These are phyloP conservation scores for Idaea straminata DNA, from an alignment of 2,888 invertebrate species.

Conservation along the genomic window DNA sequence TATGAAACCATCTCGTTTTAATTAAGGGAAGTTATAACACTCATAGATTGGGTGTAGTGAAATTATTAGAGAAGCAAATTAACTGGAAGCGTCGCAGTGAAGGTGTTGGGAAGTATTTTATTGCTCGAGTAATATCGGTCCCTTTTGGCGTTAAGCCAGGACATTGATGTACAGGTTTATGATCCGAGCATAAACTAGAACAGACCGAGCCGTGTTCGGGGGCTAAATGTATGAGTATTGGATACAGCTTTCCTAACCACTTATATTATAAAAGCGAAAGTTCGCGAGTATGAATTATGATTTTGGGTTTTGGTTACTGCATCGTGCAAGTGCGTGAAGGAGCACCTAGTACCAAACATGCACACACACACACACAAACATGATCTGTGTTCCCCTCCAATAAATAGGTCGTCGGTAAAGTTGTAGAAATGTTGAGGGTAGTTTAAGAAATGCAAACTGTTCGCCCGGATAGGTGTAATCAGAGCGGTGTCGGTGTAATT, in stretches of 20 bases:
- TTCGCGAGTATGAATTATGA: too few species aligned
- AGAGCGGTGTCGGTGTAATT: not conserved
- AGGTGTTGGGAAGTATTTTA: not conserved
- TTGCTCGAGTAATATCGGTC: not conserved
- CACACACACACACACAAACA: too few species aligned
- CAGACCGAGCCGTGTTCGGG: not conserved
- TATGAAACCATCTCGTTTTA: not conserved
- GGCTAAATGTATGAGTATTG: not conserved
- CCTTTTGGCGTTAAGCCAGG: not conserved
- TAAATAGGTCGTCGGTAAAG: not conserved
- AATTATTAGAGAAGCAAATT: not conserved
- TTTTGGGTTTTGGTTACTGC: too few species aligned
- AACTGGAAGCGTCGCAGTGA: not conserved
- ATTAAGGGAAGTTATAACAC: not conserved
- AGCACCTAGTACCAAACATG: too few species aligned
- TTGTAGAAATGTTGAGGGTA: not conserved
- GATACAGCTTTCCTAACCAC: not conserved
- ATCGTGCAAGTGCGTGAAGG: too few species aligned
- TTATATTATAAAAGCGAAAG: too few species aligned
- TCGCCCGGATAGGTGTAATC: not conserved
- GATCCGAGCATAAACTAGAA: not conserved
- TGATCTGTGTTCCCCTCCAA: not conserved
- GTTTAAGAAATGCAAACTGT: not conserved
- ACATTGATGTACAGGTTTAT: not conserved
- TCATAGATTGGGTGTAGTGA: not conserved